A percentile compares a stretch with the other conserved stretches of the same genome.
These are phyloP conservation scores for Balaeniceps rex DNA, from an alignment of 2,113 vertebrate species.

Conservation along the genomic window DNA sequence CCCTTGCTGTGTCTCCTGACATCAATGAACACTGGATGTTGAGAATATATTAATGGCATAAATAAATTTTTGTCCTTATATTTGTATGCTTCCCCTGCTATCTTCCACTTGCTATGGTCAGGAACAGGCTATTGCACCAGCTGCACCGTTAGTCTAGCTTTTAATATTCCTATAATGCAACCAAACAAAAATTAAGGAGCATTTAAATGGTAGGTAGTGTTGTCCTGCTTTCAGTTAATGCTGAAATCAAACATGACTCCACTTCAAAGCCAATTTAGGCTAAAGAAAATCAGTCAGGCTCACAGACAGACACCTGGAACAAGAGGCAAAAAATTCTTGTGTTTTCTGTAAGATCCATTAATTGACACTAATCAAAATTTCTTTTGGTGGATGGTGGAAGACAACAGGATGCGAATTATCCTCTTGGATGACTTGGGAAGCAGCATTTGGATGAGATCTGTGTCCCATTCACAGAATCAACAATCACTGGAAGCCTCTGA, in stretches of 20 bases:
- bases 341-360: not conserved
- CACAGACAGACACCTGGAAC: not conserved
- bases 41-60: not conserved
- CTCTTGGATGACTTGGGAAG: not conserved
- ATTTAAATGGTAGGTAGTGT: too few species aligned
- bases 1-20: not conserved
- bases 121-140: not conserved
- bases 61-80: not conserved
- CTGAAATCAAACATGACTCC: not conserved
- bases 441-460: not conserved
- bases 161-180: not conserved
- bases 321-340: not conserved
- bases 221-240: not conserved
- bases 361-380: not conserved
- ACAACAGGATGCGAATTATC: not conserved
- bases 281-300: not conserved
- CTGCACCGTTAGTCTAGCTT: not conserved
- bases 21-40: not conserved
- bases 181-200: not conserved
- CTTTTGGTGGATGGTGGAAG: not conserved
- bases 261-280: not conserved
- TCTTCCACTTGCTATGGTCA: not conserved
- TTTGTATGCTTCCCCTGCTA: not conserved
- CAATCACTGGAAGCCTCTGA: not conserved
- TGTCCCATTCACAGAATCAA: not conserved